A percentile compares a stretch with the other conserved stretches of the same genome.
These are phyloP conservation scores for Metallyticus violacea DNA, from an alignment of 2,888 invertebrate species.

Conservation along the genomic window DNA sequence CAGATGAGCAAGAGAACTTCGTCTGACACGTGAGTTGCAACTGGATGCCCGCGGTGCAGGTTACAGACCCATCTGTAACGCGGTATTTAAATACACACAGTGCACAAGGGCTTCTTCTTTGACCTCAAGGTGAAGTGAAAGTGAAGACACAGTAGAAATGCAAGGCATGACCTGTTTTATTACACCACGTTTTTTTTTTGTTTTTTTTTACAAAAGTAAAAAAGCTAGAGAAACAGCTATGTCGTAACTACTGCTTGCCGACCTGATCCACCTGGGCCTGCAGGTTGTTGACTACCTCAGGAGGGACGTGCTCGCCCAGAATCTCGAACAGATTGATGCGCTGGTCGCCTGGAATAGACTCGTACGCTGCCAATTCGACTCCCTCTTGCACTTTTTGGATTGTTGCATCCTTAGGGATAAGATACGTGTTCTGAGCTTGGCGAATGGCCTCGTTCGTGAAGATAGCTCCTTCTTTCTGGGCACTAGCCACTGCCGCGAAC, in stretches of 20 bases:
- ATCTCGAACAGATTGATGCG: constrained; percentile 80
- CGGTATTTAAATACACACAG: too few relatives aligned
- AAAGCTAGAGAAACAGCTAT: neutral
- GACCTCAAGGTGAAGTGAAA: neutral
- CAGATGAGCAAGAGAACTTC: neutral
- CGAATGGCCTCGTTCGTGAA: constrained; percentile 84
- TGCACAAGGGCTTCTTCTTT: neutral
- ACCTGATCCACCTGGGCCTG: constrained; percentile 83
- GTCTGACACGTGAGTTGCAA: neutral
- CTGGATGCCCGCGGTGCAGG: neutral
- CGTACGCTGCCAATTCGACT: constrained; percentile 80
- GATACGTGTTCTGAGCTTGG: constrained; percentile 80
- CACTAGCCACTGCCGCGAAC: neutral
- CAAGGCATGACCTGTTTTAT: neutral
- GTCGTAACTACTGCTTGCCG: constrained; percentile 48
- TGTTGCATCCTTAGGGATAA: constrained; percentile 82
- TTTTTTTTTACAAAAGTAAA: neutral
- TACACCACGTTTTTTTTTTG: neutral
- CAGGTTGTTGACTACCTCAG: constrained; percentile 84
- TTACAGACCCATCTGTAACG: too few relatives aligned
- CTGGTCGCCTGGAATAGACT: constrained; percentile 82
- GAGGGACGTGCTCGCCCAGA: constrained; percentile 80
- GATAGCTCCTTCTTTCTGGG: constrained; percentile 63
- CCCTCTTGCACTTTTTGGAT: constrained; percentile 87
- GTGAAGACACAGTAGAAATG: neutral